Conservation (phyloP, 2,888 invertebrate genomes). For the Ecliptopera silaceata region DNA sequence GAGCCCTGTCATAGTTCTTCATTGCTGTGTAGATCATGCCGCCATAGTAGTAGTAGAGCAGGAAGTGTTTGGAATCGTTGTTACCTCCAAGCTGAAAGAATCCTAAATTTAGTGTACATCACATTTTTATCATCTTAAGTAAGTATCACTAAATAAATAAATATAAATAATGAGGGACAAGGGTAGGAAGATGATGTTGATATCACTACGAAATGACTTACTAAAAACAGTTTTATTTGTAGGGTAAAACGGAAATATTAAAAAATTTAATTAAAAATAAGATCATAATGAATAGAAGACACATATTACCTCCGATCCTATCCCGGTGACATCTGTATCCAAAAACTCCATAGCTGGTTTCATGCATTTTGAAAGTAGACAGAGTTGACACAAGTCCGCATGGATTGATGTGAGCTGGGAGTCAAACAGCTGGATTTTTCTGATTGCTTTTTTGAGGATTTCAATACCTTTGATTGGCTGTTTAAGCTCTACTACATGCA, state of each 20-base stretch:
- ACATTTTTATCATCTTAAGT: too few species aligned
- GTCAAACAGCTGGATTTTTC: constrained; percentile 93
- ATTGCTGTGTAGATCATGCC: constrained; percentile 98
- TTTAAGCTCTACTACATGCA: constrained; percentile 89
- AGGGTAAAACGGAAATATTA: too few species aligned
- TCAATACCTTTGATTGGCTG: constrained; percentile 93
- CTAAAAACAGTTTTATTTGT: too few species aligned
- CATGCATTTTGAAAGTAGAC: constrained; percentile 94
- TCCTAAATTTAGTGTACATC: too few species aligned
- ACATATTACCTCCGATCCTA: constrained; percentile 88
- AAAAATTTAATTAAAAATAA: too few species aligned
- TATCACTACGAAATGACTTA: too few species aligned
- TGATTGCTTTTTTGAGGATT: constrained; percentile 91
- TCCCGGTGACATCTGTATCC: constrained; percentile 95
- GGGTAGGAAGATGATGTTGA: too few species aligned
- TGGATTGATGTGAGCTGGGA: constrained; percentile 97
- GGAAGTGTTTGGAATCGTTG: constrained; percentile 94
- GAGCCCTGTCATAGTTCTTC: constrained; percentile 95
- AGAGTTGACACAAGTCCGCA: constrained; percentile 95
- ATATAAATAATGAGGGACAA: too few species aligned
- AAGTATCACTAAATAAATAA: too few species aligned
- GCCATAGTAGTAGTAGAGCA: constrained; percentile 98
- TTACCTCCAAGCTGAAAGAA: constrained; percentile 85
- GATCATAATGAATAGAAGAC: too few species aligned
- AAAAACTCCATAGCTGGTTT: constrained; percentile 95